phyloP scores from a whole-genome alignment of 2,113 vertebrate genomes.

The Eurystomus gularis region DNA sequence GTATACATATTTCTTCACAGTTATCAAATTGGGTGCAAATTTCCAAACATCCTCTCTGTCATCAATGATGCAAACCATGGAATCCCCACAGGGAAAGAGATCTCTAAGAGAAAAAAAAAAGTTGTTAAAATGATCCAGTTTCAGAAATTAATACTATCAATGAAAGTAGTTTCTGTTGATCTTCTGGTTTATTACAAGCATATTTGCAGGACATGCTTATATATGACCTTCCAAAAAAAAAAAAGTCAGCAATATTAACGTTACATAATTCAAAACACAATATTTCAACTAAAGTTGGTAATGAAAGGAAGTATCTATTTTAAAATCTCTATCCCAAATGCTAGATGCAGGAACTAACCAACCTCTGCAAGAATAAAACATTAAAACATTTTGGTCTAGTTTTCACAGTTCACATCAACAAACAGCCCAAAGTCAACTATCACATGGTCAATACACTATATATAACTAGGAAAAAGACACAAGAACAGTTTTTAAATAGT shows the following conservation, averaged over 20 bases:
- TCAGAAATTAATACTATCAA: neutral
- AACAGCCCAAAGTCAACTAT: neutral
- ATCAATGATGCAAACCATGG: slow-evolving; percentile 98
- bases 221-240: neutral
- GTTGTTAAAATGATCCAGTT: neutral
- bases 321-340: neutral
- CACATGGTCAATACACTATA: neutral
- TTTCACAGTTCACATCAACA: neutral
- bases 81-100: slow-evolving; percentile 96
- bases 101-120: slow-evolving; percentile 78
- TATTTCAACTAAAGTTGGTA: neutral
- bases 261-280: neutral
- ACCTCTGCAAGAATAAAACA: neutral
- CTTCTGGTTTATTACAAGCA: neutral
- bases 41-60: slow-evolving; percentile 99
- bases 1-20: slow-evolving; percentile 97
- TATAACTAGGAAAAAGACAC: neutral
- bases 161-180: neutral
- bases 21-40: slow-evolving; percentile 96
- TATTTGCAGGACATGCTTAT: neutral
- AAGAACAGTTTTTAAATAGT: neutral
- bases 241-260: neutral
- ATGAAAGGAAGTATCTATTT: neutral
- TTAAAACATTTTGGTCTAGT: neutral
- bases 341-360: neutral